Conservation (phyloP, 2,888 invertebrate genomes). For the Hesperia comma region DNA sequence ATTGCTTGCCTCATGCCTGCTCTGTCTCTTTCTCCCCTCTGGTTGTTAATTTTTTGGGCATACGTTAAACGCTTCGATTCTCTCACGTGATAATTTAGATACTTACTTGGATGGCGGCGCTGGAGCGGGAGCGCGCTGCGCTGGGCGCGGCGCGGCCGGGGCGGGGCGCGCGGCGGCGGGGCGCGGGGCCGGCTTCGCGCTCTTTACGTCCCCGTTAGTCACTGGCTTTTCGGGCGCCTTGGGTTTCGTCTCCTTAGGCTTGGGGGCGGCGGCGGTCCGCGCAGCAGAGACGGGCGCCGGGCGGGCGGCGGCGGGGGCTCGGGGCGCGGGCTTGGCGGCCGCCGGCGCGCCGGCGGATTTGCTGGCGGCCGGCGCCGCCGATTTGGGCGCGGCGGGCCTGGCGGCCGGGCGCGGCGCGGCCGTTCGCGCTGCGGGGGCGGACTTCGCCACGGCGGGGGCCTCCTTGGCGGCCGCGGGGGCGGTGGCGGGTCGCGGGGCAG, state of each 20-base stretch:
- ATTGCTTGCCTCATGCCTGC: no score
- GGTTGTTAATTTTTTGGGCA: no score
- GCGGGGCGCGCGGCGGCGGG: constrained; percentile 49
- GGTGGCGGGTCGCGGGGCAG: constrained; percentile 45
- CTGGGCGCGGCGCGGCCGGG: constrained; percentile 47
- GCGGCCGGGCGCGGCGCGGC: constrained; percentile 57
- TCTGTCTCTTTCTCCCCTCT: no score
- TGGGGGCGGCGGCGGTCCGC: constrained; percentile 45
- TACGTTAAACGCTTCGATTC: no score
- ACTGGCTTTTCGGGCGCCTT: constrained; percentile 67
- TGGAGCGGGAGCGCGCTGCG: constrained; percentile 42
- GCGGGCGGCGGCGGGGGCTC: constrained; percentile 37
- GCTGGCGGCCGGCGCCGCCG: constrained; percentile 26
- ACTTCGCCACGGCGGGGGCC: constrained; percentile 43
- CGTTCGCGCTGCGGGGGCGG: constrained; percentile 40
- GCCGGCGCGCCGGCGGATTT: constrained; percentile 38
- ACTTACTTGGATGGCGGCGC: constrained; percentile 52
- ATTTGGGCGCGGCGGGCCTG: constrained; percentile 42
- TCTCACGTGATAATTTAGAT: no score
- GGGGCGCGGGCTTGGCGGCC: constrained; percentile 33
- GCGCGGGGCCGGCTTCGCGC: constrained; percentile 50
- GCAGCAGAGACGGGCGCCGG: constrained; percentile 43
- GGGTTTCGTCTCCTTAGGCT: constrained; percentile 49
- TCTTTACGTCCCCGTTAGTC: constrained; percentile 79
- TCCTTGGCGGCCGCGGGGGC: constrained; percentile 33